Evolutionary conservation across 1,140 invertebrate genomes (phyloP).

Genomic region (Panagrolaimus sp.): DNA sequence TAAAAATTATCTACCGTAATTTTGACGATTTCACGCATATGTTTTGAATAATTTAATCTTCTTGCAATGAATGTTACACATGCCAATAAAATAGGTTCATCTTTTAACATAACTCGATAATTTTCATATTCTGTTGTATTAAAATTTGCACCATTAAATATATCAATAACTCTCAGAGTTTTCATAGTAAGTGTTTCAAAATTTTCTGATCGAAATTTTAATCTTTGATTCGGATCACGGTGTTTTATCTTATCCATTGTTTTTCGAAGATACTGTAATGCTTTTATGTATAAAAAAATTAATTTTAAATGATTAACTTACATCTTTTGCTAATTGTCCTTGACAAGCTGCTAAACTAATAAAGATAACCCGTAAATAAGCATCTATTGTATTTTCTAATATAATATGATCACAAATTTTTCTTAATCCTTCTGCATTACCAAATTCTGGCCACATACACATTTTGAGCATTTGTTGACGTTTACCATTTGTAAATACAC

Average conservation of each 20-base stretch:
- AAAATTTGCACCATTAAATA: conserved; percentile 5
- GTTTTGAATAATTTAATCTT: not conserved
- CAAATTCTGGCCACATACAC: conserved; percentile 3
- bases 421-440: not conserved
- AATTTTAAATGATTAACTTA: not conserved
- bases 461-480: conserved; percentile 11
- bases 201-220: not conserved
- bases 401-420: conserved; percentile 3
- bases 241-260: not conserved
- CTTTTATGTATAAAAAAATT: not conserved
- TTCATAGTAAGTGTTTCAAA: not conserved
- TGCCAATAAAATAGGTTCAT: not conserved
- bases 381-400: not conserved
- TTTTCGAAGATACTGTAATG: conserved; percentile 5
- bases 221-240: not conserved
- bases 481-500: conserved; percentile 1
- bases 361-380: not conserved
- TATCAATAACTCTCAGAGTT: not conserved
- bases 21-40: not conserved
- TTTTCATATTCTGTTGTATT: not conserved
- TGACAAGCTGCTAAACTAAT: not conserved
- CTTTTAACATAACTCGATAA: not conserved
- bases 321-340: not conserved
- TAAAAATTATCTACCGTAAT: not conserved
- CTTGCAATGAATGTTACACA: conserved; percentile 1